Evolutionary conservation across 2,888 invertebrate genomes (phyloP).

Genomic region (Cosmopolites sordidus): DNA sequence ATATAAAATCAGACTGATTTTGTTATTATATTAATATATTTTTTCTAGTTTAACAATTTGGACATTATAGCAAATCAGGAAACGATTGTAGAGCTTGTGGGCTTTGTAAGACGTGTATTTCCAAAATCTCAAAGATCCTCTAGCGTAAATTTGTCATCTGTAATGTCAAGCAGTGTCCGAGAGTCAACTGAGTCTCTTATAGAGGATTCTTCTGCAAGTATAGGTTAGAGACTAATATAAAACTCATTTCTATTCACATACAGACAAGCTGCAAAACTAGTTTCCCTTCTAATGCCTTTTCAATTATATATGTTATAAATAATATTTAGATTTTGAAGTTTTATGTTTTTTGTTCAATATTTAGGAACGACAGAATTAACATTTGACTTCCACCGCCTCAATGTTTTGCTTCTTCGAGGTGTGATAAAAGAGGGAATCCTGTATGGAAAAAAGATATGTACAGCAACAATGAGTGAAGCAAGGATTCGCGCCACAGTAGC

Average conservation of each 20-base stretch:
- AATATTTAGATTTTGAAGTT: neutral
- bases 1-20: neutral
- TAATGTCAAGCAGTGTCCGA: conserved; percentile 38
- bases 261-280: too few relatives aligned
- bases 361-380: conserved; percentile 75
- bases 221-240: too few relatives aligned
- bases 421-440: conserved; percentile 66
- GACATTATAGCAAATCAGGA: conserved; percentile 86
- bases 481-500: conserved; percentile 78
- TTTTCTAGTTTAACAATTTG: conserved; percentile 88
- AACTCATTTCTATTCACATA: neutral
- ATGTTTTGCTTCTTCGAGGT: conserved; percentile 79
- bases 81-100: conserved; percentile 87
- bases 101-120: conserved; percentile 76
- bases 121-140: conserved; percentile 46
- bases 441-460: conserved; percentile 85
- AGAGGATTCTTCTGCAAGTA: conserved; percentile 28
- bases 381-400: conserved; percentile 90
- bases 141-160: conserved; percentile 32
- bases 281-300: too few relatives aligned
- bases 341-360: conserved; percentile 33
- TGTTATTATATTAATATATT: conserved; percentile 38
- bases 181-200: conserved; percentile 41
- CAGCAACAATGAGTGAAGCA: conserved; percentile 88
- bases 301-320: too few relatives aligned